These are phyloP conservation scores for Galendromus occidentalis DNA, from an alignment of 1,140 invertebrate genomes.

Conservation along the genomic window DNA sequence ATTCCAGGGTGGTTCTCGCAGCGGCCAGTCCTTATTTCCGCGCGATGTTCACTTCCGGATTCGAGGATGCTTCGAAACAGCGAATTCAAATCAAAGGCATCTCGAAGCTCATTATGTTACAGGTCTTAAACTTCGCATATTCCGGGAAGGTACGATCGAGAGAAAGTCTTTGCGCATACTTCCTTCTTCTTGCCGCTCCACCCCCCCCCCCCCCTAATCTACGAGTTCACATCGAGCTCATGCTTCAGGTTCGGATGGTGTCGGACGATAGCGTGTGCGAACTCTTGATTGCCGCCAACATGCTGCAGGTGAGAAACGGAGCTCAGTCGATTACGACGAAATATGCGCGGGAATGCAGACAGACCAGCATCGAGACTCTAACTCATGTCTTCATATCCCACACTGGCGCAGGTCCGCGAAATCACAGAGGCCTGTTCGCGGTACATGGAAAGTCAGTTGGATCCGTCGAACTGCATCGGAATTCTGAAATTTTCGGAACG, in stretches of 20 bases:
- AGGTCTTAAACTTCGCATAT: background rate
- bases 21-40: background rate
- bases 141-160: background rate
- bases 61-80: background rate
- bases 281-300: background rate
- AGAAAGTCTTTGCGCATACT: too few species aligned
- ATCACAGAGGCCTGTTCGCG: background rate
- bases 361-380: too few species aligned
- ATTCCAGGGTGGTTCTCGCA: conserved; percentile 1
- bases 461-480: conserved; percentile 6
- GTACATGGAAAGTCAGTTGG: background rate
- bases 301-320: background rate
- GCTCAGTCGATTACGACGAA: too few species aligned
- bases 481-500: background rate
- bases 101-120: background rate
- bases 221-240: too few species aligned
- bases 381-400: too few species aligned
- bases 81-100: background rate
- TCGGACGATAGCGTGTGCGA: conserved; percentile 1
- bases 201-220: too few species aligned
- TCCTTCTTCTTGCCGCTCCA: too few species aligned
- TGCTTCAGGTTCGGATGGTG: background rate
- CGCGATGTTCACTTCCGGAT: conserved; percentile 6
- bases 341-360: too few species aligned
- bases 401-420: background rate